Conservation (phyloP, 2,797 vertebrate species). For the Sibirionetta formosa region DNA sequence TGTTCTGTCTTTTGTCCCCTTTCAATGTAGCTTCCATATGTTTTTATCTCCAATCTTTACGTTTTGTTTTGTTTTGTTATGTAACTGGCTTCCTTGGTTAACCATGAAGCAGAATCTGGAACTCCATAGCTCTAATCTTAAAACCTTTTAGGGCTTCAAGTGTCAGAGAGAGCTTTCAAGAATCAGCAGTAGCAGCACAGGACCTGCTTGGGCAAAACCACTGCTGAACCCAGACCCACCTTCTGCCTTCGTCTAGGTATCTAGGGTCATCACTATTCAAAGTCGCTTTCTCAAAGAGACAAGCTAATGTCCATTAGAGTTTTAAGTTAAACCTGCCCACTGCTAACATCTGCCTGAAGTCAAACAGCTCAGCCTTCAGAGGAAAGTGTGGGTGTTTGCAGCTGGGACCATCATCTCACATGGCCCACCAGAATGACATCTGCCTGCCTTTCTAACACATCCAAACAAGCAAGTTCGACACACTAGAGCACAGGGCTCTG, state of each 20-base stretch:
- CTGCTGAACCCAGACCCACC: rapidly evolving
- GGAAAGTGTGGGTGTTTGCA: not conserved
- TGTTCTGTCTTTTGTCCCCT: not conserved
- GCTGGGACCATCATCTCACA: not conserved
- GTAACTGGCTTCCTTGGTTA: not conserved
- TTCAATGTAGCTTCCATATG: not conserved
- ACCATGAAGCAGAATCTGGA: not conserved
- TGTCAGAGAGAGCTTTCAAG: not conserved
- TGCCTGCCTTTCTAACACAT: not conserved
- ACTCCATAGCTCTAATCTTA: not conserved
- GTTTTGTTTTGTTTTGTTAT: not conserved
- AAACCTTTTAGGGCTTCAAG: not conserved
- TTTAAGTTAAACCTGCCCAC: not conserved
- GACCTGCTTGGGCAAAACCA: not conserved
- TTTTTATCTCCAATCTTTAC: not conserved
- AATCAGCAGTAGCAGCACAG: not conserved
- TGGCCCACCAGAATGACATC: rapidly evolving
- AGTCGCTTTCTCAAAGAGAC: not conserved
- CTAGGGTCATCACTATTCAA: rapidly evolving
- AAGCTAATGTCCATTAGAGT: not conserved
- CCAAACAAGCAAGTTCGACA: not conserved
- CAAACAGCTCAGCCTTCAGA: not conserved
- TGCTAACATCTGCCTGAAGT: not conserved
- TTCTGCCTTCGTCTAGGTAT: not conserved
- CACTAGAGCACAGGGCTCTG: not conserved